A percentile compares a stretch with the other conserved stretches of the same genome.
Conservation (phyloP, 1,140 invertebrate genomes). For the Prorops nasuta region DNA sequence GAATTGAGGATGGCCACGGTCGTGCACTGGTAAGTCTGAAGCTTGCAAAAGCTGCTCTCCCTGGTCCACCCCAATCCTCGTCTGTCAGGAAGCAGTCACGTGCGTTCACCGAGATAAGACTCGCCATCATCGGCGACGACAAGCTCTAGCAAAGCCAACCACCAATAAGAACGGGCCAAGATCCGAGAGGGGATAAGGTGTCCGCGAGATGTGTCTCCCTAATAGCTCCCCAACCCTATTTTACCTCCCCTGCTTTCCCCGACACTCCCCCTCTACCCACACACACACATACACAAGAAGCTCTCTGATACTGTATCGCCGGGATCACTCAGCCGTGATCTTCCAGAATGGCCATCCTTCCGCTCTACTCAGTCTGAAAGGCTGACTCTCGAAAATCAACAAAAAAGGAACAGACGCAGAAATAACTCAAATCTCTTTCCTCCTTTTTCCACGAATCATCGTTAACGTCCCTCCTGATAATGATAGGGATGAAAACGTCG, state of each 20-base stretch:
- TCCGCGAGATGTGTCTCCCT: conserved; percentile 26
- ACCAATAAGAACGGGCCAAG: conserved; percentile 9
- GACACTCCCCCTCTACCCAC: neutral
- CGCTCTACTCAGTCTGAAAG: too few relatives aligned
- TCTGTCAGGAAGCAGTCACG: conserved; percentile 31
- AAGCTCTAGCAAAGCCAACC: conserved; percentile 33
- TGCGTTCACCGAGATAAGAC: conserved; percentile 35
- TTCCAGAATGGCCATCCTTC: too few relatives aligned
- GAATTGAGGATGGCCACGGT: conserved; percentile 13
- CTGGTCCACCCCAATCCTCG: conserved; percentile 5
- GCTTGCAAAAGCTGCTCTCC: conserved; percentile 12
- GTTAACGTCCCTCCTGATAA: too few relatives aligned
- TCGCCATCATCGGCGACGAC: conserved; percentile 24
- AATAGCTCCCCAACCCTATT: conserved; percentile 25
- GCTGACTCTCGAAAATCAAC: too few relatives aligned
- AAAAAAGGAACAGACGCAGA: too few relatives aligned
- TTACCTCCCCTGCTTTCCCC: too few relatives aligned
- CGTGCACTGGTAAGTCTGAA: conserved; percentile 12
- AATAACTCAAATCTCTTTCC: too few relatives aligned
- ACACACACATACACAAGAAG: neutral
- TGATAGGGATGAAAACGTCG: too few relatives aligned
- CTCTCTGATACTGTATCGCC: neutral
- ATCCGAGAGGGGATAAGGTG: conserved; percentile 22
- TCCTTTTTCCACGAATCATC: too few relatives aligned
- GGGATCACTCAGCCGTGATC: too few relatives aligned